Conservation (phyloP, 2,113 vertebrate genomes). For the Lucifuga dentata region DNA sequence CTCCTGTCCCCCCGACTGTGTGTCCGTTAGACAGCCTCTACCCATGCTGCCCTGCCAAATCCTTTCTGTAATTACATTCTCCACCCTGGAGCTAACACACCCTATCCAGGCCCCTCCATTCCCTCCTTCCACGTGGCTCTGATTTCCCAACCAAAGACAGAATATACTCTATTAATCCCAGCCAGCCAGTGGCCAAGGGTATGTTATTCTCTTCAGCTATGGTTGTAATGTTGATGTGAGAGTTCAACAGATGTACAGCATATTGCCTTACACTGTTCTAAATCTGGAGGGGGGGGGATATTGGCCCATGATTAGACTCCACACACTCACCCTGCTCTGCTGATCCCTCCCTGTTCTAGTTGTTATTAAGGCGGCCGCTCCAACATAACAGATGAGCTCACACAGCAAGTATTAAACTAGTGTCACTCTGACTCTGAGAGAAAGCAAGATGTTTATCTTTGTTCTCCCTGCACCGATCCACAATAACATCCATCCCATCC, state of each 20-base stretch:
- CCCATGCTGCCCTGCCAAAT: slow-evolving; percentile 19
- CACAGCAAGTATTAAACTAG: slow-evolving; percentile 61
- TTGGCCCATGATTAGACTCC: slow-evolving; percentile 31
- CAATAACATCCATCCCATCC: slow-evolving; percentile 49
- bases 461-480: slow-evolving; percentile 36
- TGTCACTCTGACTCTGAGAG: slow-evolving; percentile 66
- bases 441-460: slow-evolving; percentile 68
- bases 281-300: slow-evolving; percentile 56
- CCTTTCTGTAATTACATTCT: slow-evolving; percentile 57
- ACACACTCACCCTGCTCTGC: slow-evolving; percentile 39
- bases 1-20: background rate
- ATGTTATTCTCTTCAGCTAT: slow-evolving; percentile 68
- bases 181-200: slow-evolving; percentile 46
- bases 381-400: slow-evolving; percentile 79
- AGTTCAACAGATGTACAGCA: slow-evolving; percentile 64
- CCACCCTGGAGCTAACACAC: slow-evolving; percentile 26
- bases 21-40: slow-evolving; percentile 31
- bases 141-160: slow-evolving; percentile 59
- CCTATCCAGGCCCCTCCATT: slow-evolving; percentile 38
- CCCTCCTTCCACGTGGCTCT: slow-evolving; percentile 55
- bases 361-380: slow-evolving; percentile 71
- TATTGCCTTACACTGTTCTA: slow-evolving; percentile 72
- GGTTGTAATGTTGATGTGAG: slow-evolving; percentile 66
- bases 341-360: slow-evolving; percentile 67
- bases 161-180: slow-evolving; percentile 63